phyloP scores from a whole-genome alignment of 2,113 vertebrate species.

The Craseonycteris thonglongyai region DNA sequence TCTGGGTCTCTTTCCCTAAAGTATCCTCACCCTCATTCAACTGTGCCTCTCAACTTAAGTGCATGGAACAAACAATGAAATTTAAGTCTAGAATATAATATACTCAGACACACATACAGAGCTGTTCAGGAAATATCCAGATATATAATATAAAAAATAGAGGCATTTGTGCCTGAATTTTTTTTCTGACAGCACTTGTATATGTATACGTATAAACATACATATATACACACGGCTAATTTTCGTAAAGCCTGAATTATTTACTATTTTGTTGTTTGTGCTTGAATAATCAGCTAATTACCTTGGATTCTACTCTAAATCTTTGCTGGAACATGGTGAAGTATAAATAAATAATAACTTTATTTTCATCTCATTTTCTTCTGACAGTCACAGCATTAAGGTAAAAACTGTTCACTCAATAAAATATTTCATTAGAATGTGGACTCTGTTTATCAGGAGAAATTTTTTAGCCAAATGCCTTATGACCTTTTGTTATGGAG shows the following conservation, averaged over 20 bases:
- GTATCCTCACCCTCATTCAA: neutral
- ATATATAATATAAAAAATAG: too few relatives aligned
- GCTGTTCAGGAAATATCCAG: too few relatives aligned
- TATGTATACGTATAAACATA: neutral
- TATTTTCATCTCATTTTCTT: constrained; percentile 7
- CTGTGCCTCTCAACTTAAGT: neutral
- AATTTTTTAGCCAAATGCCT: constrained; percentile 2
- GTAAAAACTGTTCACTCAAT: neutral
- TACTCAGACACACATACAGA: accelerated
- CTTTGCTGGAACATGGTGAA: neutral
- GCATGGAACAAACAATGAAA: neutral
- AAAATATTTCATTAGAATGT: constrained; percentile 17
- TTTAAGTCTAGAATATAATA: neutral
- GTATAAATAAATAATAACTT: constrained; percentile 50
- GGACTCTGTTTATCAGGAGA: neutral
- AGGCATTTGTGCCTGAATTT: too few relatives aligned
- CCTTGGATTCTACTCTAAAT: constrained; percentile 7
- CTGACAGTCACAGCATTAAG: neutral
- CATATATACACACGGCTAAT: neutral
- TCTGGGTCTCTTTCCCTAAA: neutral
- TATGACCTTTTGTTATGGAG: constrained; percentile 38
- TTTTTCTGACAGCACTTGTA: too few relatives aligned
- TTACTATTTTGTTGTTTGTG: constrained; percentile 7
- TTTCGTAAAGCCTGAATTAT: constrained; percentile 34
- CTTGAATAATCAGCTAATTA: constrained; percentile 51